A percentile compares a stretch with the other conserved stretches of the same genome.
Conservation (phyloP, 1,140 invertebrate genomes). For the Musca domestica region DNA sequence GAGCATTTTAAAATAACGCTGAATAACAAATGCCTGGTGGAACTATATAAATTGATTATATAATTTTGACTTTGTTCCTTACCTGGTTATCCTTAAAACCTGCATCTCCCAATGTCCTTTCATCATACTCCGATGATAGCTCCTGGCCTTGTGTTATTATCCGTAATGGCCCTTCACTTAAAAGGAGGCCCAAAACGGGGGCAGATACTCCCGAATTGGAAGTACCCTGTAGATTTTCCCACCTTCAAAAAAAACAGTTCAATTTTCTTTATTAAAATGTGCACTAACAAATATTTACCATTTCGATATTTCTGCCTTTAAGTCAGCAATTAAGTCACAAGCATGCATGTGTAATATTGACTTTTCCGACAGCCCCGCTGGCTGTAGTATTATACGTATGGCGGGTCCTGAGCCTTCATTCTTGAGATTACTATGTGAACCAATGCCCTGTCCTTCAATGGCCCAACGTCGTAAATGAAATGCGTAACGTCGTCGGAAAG, state of each 20-base stretch:
- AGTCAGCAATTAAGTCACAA: constrained; percentile 83
- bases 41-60: too few relatives aligned
- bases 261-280: too few relatives aligned
- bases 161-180: constrained; percentile 79
- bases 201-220: constrained; percentile 37
- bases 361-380: constrained; percentile 78
- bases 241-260: constrained; percentile 27
- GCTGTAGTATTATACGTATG: constrained; percentile 77
- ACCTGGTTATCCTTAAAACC: constrained; percentile 83
- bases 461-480: constrained; percentile 84
- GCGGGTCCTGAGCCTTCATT: constrained; percentile 56
- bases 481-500: constrained; percentile 82
- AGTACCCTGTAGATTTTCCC: constrained; percentile 48
- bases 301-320: constrained; percentile 88
- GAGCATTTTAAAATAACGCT: too few relatives aligned
- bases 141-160: constrained; percentile 94
- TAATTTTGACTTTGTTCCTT: too few relatives aligned
- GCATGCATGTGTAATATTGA: constrained; percentile 73
- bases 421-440: constrained; percentile 66
- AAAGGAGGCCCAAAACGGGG: constrained; percentile 60
- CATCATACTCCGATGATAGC: constrained; percentile 88
- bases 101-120: constrained; percentile 83
- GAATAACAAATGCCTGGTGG: too few relatives aligned
- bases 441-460: constrained; percentile 74
- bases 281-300: constrained; percentile 59